Evolutionary conservation across 2,888 invertebrate genomes (phyloP).

Genomic region (Dryocosmus kuriphilus): DNA sequence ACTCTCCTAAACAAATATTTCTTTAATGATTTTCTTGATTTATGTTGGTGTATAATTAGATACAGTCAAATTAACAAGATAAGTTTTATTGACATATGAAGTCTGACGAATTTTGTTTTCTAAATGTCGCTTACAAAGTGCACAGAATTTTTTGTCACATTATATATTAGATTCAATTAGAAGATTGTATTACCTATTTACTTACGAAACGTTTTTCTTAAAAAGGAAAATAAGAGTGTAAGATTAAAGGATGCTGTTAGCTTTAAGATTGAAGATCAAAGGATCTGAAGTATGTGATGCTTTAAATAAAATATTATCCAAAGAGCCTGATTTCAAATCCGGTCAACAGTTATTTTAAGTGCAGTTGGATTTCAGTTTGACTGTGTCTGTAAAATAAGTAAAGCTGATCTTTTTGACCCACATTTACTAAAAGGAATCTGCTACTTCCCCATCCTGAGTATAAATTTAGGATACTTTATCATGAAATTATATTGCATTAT

Average conservation of each 20-base stretch:
- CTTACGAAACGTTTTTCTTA: too few species aligned
- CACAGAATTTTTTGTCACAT: too few species aligned
- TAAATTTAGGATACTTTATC: neutral
- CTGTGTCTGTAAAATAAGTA: neutral
- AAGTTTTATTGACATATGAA: too few species aligned
- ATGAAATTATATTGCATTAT: neutral
- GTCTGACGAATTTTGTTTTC: too few species aligned
- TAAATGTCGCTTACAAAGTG: too few species aligned
- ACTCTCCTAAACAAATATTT: neutral
- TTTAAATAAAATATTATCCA: constrained; percentile 11
- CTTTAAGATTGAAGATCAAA: constrained; percentile 2
- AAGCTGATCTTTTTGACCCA: neutral
- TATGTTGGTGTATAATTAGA: too few species aligned
- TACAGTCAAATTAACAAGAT: neutral
- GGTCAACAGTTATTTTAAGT: constrained; percentile 5
- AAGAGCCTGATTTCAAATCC: neutral
- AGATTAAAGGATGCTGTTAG: constrained; percentile 1
- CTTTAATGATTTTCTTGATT: too few species aligned
- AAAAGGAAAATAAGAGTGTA: too few species aligned
- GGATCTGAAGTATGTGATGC: neutral
- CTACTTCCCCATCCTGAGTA: neutral
- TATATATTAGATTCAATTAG: too few species aligned
- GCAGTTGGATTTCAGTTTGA: neutral
- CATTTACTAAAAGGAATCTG: constrained; percentile 1
- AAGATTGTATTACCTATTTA: too few species aligned